These are phyloP conservation scores for Neosilurus hyrtlii DNA, from an alignment of 2,797 vertebrate species.

Conservation along the genomic window DNA sequence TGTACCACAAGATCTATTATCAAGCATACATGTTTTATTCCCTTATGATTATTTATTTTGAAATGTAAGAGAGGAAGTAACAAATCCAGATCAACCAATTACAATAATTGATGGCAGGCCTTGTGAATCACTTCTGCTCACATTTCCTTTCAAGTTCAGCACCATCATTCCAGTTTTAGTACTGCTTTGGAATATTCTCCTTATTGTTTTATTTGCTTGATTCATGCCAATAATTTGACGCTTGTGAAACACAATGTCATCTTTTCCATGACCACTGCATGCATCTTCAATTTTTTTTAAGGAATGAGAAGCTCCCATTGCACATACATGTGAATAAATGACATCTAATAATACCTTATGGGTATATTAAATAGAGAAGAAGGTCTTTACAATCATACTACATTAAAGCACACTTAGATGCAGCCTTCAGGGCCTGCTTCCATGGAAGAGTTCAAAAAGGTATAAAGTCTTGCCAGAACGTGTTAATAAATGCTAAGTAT, in stretches of 20 bases:
- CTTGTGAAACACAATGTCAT: no score
- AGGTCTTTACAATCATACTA: conserved; percentile 2
- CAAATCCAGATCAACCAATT: not conserved
- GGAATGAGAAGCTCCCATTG: no score
- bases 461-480: conserved; percentile 13
- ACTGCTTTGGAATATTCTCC: no score
- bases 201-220: no score
- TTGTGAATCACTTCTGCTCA: not conserved
- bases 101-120: not conserved
- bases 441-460: conserved; percentile 9
- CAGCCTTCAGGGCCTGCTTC: not conserved
- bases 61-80: not conserved
- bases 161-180: no score
- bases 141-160: not conserved
- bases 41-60: not conserved
- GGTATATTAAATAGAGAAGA: no score
- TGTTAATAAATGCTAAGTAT: not conserved
- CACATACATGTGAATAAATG: not conserved
- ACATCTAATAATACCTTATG: not conserved
- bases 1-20: not conserved
- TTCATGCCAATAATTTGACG: no score
- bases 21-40: no score
- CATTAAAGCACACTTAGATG: not conserved
- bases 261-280: no score
- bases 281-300: no score